phyloP scores from a whole-genome alignment of 2,113 vertebrate species.

The Callorhinus ursinus region DNA sequence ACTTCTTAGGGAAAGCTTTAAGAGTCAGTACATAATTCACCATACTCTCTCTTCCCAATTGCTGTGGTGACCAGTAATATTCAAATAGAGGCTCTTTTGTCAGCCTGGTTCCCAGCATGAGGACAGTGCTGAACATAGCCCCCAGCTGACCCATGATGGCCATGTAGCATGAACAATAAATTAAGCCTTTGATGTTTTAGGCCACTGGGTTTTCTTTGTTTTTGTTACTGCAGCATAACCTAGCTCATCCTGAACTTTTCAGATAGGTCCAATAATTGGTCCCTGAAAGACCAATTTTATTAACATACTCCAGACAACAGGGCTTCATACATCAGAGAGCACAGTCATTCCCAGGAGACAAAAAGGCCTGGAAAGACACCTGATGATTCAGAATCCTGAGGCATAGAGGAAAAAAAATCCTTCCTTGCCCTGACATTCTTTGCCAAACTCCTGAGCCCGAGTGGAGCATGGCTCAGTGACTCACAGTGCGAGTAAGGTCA shows the following conservation, averaged over 20 bases:
- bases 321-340: conserved; percentile 70
- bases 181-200: conserved; percentile 51
- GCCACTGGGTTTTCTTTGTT: conserved; percentile 50
- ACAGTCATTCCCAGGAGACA: conserved; percentile 67
- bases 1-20: neutral
- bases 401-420: conserved; percentile 67
- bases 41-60: conserved; percentile 28
- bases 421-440: conserved; percentile 68
- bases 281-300: conserved; percentile 39
- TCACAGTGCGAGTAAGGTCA: conserved; percentile 71
- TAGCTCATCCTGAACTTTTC: conserved; percentile 53
- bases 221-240: conserved; percentile 68
- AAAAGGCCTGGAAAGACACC: conserved; percentile 67
- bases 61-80: neutral
- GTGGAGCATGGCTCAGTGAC: conserved; percentile 70
- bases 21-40: neutral
- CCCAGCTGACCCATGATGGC: neutral
- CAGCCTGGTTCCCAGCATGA: conserved; percentile 18
- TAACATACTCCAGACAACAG: conserved; percentile 73
- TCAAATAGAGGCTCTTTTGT: conserved; percentile 56
- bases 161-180: conserved; percentile 16
- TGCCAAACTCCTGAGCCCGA: conserved; percentile 56
- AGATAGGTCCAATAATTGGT: conserved; percentile 49
- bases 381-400: conserved; percentile 78
- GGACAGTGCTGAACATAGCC: conserved; percentile 46